Evolutionary conservation across 1,140 invertebrate genomes (phyloP), one percentile per base, ranked within the genome.

Genomic region (Drosophila guanche): DNA sequence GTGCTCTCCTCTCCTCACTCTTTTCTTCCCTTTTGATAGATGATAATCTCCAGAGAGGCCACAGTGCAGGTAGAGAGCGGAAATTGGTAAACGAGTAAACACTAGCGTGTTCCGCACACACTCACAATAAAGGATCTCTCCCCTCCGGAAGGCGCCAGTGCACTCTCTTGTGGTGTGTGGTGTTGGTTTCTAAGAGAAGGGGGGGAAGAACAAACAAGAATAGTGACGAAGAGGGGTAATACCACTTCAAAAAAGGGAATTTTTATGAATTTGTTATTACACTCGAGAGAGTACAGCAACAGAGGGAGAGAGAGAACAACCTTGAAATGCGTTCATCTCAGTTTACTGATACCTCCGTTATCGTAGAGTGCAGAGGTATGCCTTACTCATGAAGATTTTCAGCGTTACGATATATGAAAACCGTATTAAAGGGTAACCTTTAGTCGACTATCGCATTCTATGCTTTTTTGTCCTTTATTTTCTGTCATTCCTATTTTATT

Each of bases 241-340:
- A 51, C 25, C 65, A 54, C 61, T 68, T 68, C 42, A 54, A 66
- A 46, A 41, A 42, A 42, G 14, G 5, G 25, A 4, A 70, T 60
- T 76, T 62, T 67, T 50, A 59, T 77, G 73, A 73, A 81, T 80
- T 62, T 56, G 25, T 53, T 76, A 80, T 62, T 54, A 67, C 27
- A 61, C 41, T 59, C 56, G 5, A 73, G 62, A 23, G 54, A 54
- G 56, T 73, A 79, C 33, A 37, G 68, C 20, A 41, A 47, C 5
- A 20, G 4, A 7, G 7, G 7, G 33, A 54, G 33, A 67, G 25
- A 78, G 33, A 22, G 56, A 41, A 53, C 6, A 46, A 48, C 20
- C 40, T 41, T 53, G 53, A 14, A 40, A 4, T 48, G 57, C 29
- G 22, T 23, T 22, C 12, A 22, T 16, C 23, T 27, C 14, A 16